Evolutionary conservation across 2,797 vertebrate species (phyloP), one percentile per base, ranked within the genome.

Genomic region (Salarias fasciatus): DNA sequence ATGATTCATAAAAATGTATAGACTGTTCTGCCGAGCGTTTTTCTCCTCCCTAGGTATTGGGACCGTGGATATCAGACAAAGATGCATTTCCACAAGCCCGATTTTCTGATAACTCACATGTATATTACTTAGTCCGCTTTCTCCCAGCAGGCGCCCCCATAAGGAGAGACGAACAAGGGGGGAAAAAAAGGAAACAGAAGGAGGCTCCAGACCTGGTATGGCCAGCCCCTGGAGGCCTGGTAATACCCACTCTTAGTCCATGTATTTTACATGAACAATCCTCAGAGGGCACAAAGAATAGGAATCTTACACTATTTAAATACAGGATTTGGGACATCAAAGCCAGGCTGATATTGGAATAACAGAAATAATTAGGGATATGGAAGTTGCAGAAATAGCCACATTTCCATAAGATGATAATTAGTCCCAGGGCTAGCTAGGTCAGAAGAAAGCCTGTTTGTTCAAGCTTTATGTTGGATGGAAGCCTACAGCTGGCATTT

Each of bases 301-400:
- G 93, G 94, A 95, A 95, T 96, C 94, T 93, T 93, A 94, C 91
- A 95, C 94, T 95, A 95, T 97, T 97, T 98, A 96, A 97, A 98
- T 96, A 97, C 94, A 95, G 95, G 95, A 96, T 95, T 96, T 95
- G 95, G 94, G 95, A 96, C 95, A 96, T 97, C 95, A 96, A 98
- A 98, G 96, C 93, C 92, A 88, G 93, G 90, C 93, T 93, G 93
- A 95, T 95, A 95, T 96, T 95, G 94, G 94, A 96, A 96, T 97
- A 97, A 96, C 95, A 96, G 95, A 95, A 96, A 98, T 98, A 98
- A 98, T 97, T 98, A 97, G 96, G 94, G 92, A 95, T 95, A 95
- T 95, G 92, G 94, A 95, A 94, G 96, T 94, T 92, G 94, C 93
- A 95, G 94, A 95, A 97, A 97, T 95, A 95, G 94, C 91, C 92